Evolutionary conservation across 2,888 invertebrate species (phyloP), one percentile per base, ranked within the genome.

Genomic region (Kryphioiulus occultus): DNA sequence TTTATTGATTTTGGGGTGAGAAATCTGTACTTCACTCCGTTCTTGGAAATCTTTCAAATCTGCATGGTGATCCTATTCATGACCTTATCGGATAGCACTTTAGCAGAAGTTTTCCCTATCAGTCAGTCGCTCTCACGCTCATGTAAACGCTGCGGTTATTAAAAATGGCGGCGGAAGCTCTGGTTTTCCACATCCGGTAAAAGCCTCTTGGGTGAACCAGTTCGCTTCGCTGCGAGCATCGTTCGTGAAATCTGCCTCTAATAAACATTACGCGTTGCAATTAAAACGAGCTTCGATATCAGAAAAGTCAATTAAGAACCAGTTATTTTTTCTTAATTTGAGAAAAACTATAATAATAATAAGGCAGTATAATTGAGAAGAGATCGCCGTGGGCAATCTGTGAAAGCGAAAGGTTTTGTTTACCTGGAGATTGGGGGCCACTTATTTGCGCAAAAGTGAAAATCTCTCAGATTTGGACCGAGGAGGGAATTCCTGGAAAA

Each of bases 241-340:
- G 68, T 68, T 68, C 68, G 4, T 22, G 26, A 68, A 68, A 68
- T 68, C 68, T 26, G 26, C 68, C 68, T 68, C n/a, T 68, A 68
- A 68, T 68, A 22, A 47, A 47, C 47, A 47, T 15, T 10, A 15
- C 12, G 47, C 22, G 22, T 68, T 68, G 26, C 26, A 68, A 68
- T 68, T 68, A 68, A 68, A 68, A 68, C 26, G 68, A 68, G 26
- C 68, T 26, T 68, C 68, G 12, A 68, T 68, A 59, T 59, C 59
- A 59, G 59, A n/a, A 68, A 22, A 68, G 68, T 68, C 68, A 26
- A 68, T 68, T 68, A 68, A 68, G 26, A 68, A 68, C 68, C 68
- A 68, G 68, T 59, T 59, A n/a, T 59, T n/a, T n/a, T 68, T 22
- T 53, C 22, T 68, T 68, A 68, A 68, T 68, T 68, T 26, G 22